Base-by-base conservation (phyloP, 2,797 vertebrate species). In the Enteromius unitaeniatus region DNA sequence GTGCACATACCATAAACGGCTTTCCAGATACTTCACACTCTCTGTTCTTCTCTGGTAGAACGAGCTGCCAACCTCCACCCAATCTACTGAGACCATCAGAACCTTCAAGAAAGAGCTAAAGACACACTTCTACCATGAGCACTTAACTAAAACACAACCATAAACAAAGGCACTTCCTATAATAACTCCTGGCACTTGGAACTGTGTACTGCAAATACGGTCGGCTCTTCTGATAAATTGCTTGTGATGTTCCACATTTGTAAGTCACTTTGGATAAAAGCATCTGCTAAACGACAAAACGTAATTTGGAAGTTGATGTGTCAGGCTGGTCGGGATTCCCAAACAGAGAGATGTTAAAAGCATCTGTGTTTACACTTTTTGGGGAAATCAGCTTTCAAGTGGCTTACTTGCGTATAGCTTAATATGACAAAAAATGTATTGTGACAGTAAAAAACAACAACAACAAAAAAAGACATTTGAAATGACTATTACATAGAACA, bases 161-260 rank as follows among this genome's bases (percentile, higher is more conserved):
- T 78, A 65, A 78, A 78, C 60, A 78, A 65, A 78, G 77, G 10
- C 77, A 77, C 53, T 77, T 77, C 0, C 21, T 77, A 58, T 77
- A 58, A 77, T 77, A 55, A 60, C 34, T 77, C 51, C 13, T 60
- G 74, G 34, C 74, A 65, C 26, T 34, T 64, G 40, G 26, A 26
- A 78, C 37, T 3, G 40, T 47, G 37, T 78, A 26, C n/a, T 78
- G 15, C 75, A 60, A 60, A 60, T 65, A 34, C 64, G 21, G 5
- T 64, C 31, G 40, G 26, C 23, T 78, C 23, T 49, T 65, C 60
- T 49, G 19, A 78, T 49, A 47, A 78, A 65, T 31, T 65, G 76
- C 26, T 65, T 65, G 26, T 49, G 60, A 65, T 49, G 6, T 31
- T 78, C 26, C 42, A 49, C 26, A 45, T 78, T 28, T 42, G 55